These are phyloP conservation scores for Platorchestia sp. DNA, from an alignment of 1,140 invertebrate genomes.

Conservation along the genomic window DNA sequence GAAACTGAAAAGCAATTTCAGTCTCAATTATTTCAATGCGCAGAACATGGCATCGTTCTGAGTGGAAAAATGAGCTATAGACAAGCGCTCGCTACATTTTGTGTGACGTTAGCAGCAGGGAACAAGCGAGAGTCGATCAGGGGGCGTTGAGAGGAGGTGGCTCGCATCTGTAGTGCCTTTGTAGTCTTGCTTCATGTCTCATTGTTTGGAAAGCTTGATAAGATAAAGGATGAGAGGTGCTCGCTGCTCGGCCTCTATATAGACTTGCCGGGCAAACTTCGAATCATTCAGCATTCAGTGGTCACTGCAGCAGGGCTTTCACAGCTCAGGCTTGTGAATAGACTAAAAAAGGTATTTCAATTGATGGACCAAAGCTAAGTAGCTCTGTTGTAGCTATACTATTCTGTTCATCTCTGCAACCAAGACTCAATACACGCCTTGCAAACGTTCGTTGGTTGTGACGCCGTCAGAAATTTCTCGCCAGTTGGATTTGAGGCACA, in stretches of 20 bases:
- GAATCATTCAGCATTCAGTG: not conserved
- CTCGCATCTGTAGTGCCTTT: slow-evolving; percentile 3
- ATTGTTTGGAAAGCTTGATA: slow-evolving; percentile 12
- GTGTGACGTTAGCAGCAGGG: not conserved
- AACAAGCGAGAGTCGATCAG: not conserved
- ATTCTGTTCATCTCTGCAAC: not conserved
- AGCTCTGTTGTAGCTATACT: not conserved
- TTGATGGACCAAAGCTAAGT: not conserved
- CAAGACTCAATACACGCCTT: not conserved
- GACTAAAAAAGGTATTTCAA: not conserved
- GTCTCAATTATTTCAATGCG: not conserved
- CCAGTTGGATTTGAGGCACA: not conserved
- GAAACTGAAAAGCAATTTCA: not conserved
- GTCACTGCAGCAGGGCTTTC: not conserved
- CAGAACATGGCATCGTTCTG: not conserved
- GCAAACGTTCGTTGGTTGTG: not conserved
- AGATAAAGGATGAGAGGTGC: not conserved
- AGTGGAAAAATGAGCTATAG: not conserved
- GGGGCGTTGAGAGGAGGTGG: slow-evolving; percentile 14
- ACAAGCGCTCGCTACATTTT: too few species aligned
- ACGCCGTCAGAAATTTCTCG: not conserved
- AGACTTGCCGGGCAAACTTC: not conserved
- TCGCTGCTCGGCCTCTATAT: not conserved
- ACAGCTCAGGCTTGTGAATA: not conserved
- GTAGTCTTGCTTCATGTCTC: not conserved